Conservation (phyloP, 2,797 vertebrate genomes). For the Rousettus madagascariensis region DNA sequence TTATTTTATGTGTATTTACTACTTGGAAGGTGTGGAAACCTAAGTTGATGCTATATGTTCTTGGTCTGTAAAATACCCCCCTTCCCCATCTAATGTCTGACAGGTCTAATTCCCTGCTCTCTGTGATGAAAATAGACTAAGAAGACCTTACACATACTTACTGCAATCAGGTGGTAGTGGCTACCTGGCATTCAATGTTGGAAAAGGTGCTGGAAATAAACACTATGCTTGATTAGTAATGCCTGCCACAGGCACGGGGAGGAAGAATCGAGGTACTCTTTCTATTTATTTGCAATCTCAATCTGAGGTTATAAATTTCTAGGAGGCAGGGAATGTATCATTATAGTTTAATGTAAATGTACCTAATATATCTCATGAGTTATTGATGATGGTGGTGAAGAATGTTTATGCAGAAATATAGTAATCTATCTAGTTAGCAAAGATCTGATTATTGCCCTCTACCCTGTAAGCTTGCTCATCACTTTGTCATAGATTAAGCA, state of each 20-base stretch:
- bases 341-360: neutral
- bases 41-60: neutral
- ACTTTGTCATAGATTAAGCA: conserved; percentile 5
- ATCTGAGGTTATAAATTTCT: neutral
- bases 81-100: neutral
- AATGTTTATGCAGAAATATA: neutral
- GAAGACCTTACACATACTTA: neutral
- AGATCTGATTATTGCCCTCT: neutral
- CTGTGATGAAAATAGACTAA: too few species aligned
- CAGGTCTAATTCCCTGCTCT: neutral
- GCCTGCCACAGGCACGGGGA: neutral
- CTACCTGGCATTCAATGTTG: neutral
- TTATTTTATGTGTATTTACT: neutral
- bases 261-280: neutral
- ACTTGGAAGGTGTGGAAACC: neutral
- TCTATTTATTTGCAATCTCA: neutral
- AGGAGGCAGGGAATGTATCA: neutral
- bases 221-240: neutral
- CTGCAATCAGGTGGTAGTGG: neutral
- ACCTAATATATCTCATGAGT: neutral
- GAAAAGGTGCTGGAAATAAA: neutral
- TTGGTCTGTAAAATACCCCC: neutral
- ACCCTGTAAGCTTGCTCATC: neutral
- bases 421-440: neutral
- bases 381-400: neutral